Base-by-base conservation (phyloP, 2,113 vertebrate species). In the Columba janthina region DNA sequence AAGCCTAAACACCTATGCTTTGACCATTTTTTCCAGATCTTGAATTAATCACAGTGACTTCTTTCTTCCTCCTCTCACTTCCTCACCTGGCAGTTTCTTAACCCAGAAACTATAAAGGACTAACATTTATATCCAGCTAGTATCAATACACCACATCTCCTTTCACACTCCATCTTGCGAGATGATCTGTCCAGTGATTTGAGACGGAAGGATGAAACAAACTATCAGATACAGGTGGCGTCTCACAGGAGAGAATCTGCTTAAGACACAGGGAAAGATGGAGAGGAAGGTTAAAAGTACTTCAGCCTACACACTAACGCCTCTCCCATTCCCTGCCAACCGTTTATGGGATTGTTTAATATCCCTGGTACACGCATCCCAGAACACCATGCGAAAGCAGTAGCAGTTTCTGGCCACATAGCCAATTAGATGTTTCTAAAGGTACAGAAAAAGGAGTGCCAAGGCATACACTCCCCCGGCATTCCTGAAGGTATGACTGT, bases 401-500 rank as follows among this genome's bases (percentile, higher is more conserved):
- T 3, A 91, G 56, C 65, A 93, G 81, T 77, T 96, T 94, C 88
- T 92, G 60, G 73, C 32, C 13, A 2, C 72, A 32, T 3, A 74
- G 61, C 24, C 76, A 86, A 81, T 71, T 64, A 89, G 69, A 74
- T 38, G 8, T 53, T 84, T 90, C 79, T 81, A 80, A 87, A 96
- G 83, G 83, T 72, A 72, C 11, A 10, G 48, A 74, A 71, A 74
- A 72, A 93, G 53, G 85, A 93, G 88, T 89, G 87, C 75, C 92
- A 93, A 69, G 83, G 65, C 90, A 65, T n/a, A 78, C 29, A 60
- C 94, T 84, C 92, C 85, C 28, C 50, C 94, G 84, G 90, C 93
- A 96, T 95, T 97, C 96, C 96, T 92, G 88, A 78, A 86, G 69
- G 88, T 83, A 95, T 96, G 93, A 95, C 88, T 90, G 50, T 93